Evolutionary conservation across 2,797 vertebrate species (phyloP), one percentile per base, ranked within the genome.

Genomic region (Gallinago solitaria): DNA sequence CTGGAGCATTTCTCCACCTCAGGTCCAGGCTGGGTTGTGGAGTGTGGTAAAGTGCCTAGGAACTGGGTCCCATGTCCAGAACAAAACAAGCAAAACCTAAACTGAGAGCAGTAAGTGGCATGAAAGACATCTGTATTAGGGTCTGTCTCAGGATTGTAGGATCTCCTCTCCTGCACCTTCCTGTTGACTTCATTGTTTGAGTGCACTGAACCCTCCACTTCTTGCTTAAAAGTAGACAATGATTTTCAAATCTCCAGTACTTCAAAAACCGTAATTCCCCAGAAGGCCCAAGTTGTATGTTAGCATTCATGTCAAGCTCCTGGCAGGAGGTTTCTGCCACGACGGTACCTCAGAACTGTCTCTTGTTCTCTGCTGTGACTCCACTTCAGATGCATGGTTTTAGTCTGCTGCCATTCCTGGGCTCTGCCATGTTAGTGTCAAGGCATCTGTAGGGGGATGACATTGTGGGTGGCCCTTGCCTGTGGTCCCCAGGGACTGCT

Each of bases 401-500:
- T 16, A 60, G 30, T 57, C 45, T 2, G 4, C 7, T 33, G 14
- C 25, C 3, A 1, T 20, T 67, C n/a, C 10, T 21, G 28, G 14
- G n/a, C 13, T 70, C 25, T 54, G 18, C 4, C 4, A 0, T 8
- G 3, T 30, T 16, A 56, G 16, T 73, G n/a, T 10, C 0, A 1
- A 30, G 11, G 24, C 8, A 54, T 41, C 27, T 53, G 21, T n/a
- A 51, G 8, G 5, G 4, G 7, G 5, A 18, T 5, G 3, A 28
- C 12, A 14, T 12, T 51, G 41, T 1, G 3, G 32, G 9, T 41
- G 7, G 5, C 7, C n/a, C 13, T 30, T 80, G 37, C 19, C 53
- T 50, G 50, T 17, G 14, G 2, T 6, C 8, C 5, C 18, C 14
- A 56, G 16, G 3, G 20, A 19, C 0, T 0, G 8, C 10, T 74